Conservation (phyloP, 2,888 invertebrate genomes). For the Macaria notata region DNA sequence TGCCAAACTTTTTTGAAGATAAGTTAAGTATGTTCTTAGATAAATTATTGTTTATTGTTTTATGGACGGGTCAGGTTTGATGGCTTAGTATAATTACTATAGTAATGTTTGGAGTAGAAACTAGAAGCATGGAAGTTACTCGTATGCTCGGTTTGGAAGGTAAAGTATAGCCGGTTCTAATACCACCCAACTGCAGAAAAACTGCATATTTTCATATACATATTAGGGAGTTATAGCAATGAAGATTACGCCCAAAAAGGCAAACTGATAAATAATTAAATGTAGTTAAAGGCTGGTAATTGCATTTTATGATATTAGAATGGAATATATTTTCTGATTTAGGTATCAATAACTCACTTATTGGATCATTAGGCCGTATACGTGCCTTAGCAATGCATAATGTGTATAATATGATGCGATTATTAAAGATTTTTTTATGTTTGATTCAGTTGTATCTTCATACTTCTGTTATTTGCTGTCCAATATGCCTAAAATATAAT, state of each 20-base stretch:
- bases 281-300: conserved; percentile 3
- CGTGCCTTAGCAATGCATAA: too few relatives aligned
- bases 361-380: conserved; percentile 5
- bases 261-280: conserved; percentile 6
- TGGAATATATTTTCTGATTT: conserved; percentile 12
- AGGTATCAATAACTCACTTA: conserved; percentile 12
- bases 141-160: conserved; percentile 18
- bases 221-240: not conserved
- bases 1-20: too few relatives aligned
- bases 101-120: conserved; percentile 2
- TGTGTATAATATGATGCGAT: too few relatives aligned
- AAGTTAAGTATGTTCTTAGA: too few relatives aligned
- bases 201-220: not conserved
- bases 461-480: too few relatives aligned
- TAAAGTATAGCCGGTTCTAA: conserved; percentile 2
- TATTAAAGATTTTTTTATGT: too few relatives aligned
- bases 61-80: too few relatives aligned
- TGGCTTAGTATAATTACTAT: not conserved
- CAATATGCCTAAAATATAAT: too few relatives aligned
- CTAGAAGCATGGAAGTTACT: conserved; percentile 9
- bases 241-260: conserved; percentile 6
- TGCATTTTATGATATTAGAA: conserved; percentile 9
- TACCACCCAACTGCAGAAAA: too few relatives aligned
- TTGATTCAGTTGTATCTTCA: too few relatives aligned
- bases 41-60: too few relatives aligned